Evolutionary conservation across 2,113 vertebrate species (phyloP).

Genomic region (Phycodurus eques): DNA sequence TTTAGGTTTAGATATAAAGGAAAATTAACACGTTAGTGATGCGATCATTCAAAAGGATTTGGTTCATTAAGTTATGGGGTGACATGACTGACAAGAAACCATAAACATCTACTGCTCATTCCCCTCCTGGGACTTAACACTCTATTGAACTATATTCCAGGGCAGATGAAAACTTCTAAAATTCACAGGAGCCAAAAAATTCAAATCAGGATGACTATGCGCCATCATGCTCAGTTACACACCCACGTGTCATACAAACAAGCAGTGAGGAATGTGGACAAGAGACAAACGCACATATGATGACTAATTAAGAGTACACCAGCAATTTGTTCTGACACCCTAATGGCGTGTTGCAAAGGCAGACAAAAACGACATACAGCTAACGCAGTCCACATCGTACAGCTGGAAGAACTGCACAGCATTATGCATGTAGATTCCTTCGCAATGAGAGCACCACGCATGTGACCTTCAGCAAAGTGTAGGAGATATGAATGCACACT

Average conservation of each 20-base stretch:
- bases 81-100: conserved; percentile 6
- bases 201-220: conserved; percentile 40
- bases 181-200: conserved; percentile 19
- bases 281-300: conserved; percentile 31
- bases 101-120: conserved; percentile 30
- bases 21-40: conserved; percentile 6
- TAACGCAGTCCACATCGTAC: conserved; percentile 23
- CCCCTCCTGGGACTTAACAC: conserved; percentile 3
- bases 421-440: conserved; percentile 38
- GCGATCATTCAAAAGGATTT: conserved; percentile 38
- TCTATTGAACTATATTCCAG: conserved; percentile 15
- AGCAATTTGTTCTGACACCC: conserved; percentile 37
- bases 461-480: conserved; percentile 20
- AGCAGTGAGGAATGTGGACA: conserved; percentile 10
- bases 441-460: conserved; percentile 25
- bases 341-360: conserved; percentile 27
- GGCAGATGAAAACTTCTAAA: conserved; percentile 34
- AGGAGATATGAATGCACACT: conserved; percentile 8
- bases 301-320: conserved; percentile 19
- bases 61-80: conserved; percentile 21
- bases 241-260: conserved; percentile 41
- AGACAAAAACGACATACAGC: conserved; percentile 20
- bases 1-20: neutral
- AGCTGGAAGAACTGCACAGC: conserved; percentile 29
- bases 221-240: conserved; percentile 31